These are phyloP conservation scores for Stichopus chloronotus DNA, from an alignment of 35 echinoderm and acorn worm species.

Conservation along the genomic window DNA sequence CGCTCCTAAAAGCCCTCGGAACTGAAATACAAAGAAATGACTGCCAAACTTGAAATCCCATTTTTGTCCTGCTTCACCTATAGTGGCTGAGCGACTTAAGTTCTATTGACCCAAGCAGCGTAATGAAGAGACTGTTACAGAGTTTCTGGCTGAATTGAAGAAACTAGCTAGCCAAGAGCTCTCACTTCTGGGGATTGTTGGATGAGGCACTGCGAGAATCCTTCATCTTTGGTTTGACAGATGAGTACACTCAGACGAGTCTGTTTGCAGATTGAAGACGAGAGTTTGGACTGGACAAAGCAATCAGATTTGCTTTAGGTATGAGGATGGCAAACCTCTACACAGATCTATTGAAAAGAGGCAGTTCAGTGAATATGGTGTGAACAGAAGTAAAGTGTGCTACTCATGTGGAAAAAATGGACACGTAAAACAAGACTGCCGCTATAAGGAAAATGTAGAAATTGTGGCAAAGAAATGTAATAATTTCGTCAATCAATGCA, in stretches of 20 bases:
- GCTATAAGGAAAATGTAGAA: neutral
- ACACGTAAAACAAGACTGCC: neutral
- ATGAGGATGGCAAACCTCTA: neutral
- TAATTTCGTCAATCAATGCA: neutral
- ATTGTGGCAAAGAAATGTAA: neutral
- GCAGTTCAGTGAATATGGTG: neutral
- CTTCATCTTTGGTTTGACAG: neutral
- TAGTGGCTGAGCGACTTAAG: neutral
- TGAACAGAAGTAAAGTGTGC: neutral
- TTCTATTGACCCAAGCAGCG: neutral
- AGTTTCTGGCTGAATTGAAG: slow-evolving; percentile 17
- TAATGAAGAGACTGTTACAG: neutral
- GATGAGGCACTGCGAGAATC: slow-evolving; percentile 16
- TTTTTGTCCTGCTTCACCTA: neutral
- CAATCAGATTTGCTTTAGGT: neutral
- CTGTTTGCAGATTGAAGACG: neutral
- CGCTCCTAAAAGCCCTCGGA: neutral
- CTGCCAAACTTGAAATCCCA: neutral
- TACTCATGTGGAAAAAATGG: neutral
- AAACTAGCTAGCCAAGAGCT: neutral
- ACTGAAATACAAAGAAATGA: neutral
- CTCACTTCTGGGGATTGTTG: neutral
- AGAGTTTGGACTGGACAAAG: neutral
- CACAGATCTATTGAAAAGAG: neutral
- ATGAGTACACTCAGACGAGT: neutral